These are phyloP conservation scores for Tinamus guttatus DNA, from an alignment of 2,113 vertebrate species.

Conservation along the genomic window DNA sequence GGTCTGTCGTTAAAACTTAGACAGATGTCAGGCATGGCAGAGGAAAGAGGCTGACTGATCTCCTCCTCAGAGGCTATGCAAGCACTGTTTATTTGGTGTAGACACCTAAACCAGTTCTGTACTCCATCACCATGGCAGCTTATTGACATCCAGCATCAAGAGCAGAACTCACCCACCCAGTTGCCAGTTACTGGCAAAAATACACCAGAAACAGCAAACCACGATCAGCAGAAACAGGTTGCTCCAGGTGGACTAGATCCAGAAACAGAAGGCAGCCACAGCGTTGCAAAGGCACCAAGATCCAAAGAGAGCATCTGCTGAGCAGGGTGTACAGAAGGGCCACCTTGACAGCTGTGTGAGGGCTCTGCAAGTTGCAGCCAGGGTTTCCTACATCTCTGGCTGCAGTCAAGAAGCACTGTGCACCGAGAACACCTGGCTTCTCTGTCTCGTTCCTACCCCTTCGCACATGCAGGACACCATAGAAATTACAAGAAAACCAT, in stretches of 20 bases:
- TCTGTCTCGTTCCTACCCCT: background rate
- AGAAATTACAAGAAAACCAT: background rate
- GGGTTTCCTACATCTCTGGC: background rate
- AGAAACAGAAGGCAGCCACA: background rate
- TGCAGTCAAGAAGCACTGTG: background rate
- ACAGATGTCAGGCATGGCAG: background rate
- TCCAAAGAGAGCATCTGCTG: background rate
- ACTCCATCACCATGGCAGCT: conserved; percentile 13
- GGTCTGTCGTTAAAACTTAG: background rate
- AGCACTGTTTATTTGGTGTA: background rate
- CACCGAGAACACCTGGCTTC: background rate
- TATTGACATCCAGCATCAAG: background rate
- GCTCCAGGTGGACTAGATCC: background rate
- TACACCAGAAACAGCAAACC: background rate
- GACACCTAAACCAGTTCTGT: background rate
- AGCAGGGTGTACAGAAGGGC: accelerated
- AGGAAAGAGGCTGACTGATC: background rate
- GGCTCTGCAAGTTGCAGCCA: background rate
- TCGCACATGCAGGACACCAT: accelerated
- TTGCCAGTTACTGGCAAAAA: background rate
- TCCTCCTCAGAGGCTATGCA: background rate
- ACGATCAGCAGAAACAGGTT: background rate
- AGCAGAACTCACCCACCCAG: background rate
- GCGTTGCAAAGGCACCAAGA: background rate
- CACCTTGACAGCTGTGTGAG: accelerated